phyloP scores from a whole-genome alignment of 1,140 invertebrate genomes.

The Dendrolimus punctatus region DNA sequence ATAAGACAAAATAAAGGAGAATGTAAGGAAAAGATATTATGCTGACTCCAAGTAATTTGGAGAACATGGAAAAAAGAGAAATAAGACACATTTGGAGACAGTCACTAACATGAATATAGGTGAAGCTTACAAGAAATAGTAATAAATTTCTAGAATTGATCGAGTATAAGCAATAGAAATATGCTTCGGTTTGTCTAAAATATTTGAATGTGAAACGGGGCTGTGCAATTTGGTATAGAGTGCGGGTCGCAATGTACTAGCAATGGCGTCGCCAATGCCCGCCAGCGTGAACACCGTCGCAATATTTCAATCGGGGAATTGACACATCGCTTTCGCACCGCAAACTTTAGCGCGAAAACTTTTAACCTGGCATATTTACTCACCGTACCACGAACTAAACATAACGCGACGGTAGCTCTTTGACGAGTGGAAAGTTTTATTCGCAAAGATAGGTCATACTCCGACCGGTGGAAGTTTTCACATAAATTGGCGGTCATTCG shows the following conservation, averaged over 20 bases:
- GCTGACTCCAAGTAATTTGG: too few species aligned
- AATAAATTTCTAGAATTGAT: too few species aligned
- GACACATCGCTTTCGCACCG: conserved; percentile 57
- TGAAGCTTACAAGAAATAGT: too few species aligned
- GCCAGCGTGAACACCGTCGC: conserved; percentile 37
- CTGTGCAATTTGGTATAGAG: conserved; percentile 23
- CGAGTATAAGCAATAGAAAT: conserved; percentile 18
- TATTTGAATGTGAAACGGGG: conserved; percentile 48
- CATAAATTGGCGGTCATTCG: conserved; percentile 72
- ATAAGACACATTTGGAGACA: too few species aligned
- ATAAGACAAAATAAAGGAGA: too few species aligned
- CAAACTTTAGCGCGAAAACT: conserved; percentile 64
- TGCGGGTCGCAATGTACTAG: too few species aligned
- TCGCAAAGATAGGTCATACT: conserved; percentile 62
- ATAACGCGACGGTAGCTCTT: conserved; percentile 53
- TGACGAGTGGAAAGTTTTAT: conserved; percentile 67
- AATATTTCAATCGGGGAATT: conserved; percentile 67
- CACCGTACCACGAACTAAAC: conserved; percentile 41
- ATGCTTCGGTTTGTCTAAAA: conserved; percentile 21
- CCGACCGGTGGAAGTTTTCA: conserved; percentile 62
- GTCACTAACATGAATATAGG: too few species aligned
- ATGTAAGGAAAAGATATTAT: too few species aligned
- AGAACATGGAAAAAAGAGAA: too few species aligned
- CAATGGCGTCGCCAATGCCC: conserved; percentile 39
- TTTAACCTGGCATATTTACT: conserved; percentile 66